Evolutionary conservation across 2,888 invertebrate genomes (phyloP).

Genomic region (Fabriciana adippe): DNA sequence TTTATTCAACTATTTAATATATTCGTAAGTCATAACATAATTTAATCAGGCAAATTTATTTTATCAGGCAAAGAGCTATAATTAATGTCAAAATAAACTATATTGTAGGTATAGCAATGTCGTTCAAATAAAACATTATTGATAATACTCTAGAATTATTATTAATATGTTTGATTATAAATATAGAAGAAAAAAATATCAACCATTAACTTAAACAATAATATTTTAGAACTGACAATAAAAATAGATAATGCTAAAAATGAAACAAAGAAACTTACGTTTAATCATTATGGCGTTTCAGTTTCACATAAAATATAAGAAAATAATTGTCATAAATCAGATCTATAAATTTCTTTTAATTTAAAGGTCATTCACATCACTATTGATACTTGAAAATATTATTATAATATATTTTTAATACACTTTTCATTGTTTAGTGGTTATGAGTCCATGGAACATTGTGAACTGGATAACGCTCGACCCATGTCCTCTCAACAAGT

Average conservation of each 20-base stretch:
- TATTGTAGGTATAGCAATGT: too few relatives aligned
- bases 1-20: too few relatives aligned
- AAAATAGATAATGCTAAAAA: neutral
- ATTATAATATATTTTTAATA: neutral
- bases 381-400: conserved; percentile 16
- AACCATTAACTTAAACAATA: too few relatives aligned
- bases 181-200: too few relatives aligned
- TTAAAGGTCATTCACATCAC: conserved; percentile 8
- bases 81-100: too few relatives aligned
- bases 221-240: too few relatives aligned
- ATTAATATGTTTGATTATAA: too few relatives aligned
- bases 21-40: too few relatives aligned
- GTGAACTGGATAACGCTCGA: conserved; percentile 28
- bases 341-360: conserved; percentile 14
- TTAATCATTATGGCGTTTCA: conserved; percentile 28
- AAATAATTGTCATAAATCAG: conserved; percentile 24
- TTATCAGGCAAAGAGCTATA: too few relatives aligned
- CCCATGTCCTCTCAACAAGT: conserved; percentile 20
- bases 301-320: neutral
- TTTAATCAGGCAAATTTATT: too few relatives aligned
- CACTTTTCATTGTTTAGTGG: conserved; percentile 23
- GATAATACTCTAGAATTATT: too few relatives aligned
- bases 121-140: too few relatives aligned
- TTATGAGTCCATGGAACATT: conserved; percentile 32
- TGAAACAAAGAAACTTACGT: conserved; percentile 25